Evolutionary conservation across 2,888 invertebrate species (phyloP).

Genomic region (Dexiosoma caninum): DNA sequence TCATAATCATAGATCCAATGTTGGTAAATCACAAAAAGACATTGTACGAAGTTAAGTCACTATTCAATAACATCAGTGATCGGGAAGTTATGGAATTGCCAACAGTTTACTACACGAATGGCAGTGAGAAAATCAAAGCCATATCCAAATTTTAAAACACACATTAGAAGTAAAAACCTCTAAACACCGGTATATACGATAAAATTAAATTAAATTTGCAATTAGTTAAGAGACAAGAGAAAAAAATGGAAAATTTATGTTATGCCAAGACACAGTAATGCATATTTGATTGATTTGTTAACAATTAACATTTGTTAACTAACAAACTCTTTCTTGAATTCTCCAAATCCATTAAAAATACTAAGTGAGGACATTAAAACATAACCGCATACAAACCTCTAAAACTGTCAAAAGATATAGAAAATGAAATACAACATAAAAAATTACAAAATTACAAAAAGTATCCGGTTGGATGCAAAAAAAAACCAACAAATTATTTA

Average conservation of each 20-base stretch:
- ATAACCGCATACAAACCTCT: background rate
- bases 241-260: constrained; percentile 9
- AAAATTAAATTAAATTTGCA: background rate
- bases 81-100: too few species aligned
- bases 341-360: constrained; percentile 44
- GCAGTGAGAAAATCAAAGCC: too few species aligned
- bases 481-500: constrained; percentile 28
- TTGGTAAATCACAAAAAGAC: too few species aligned
- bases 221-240: background rate
- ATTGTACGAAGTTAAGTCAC: too few species aligned
- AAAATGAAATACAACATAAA: constrained; percentile 3
- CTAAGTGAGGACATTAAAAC: constrained; percentile 26
- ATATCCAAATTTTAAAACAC: too few species aligned
- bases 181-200: too few species aligned
- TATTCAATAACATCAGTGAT: too few species aligned
- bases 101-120: too few species aligned
- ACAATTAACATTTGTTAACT: constrained; percentile 16
- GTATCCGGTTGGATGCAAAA: constrained; percentile 28
- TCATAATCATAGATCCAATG: too few species aligned
- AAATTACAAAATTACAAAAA: constrained; percentile 26
- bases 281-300: constrained; percentile 40
- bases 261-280: constrained; percentile 21
- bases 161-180: too few species aligned
- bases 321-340: constrained; percentile 1
- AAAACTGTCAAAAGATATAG: constrained; percentile 14